Percentiles rank a stretch among this genome's conserved stretches.
Conservation (phyloP, 2,888 invertebrate genomes). For the Ephialtes manifestator region DNA sequence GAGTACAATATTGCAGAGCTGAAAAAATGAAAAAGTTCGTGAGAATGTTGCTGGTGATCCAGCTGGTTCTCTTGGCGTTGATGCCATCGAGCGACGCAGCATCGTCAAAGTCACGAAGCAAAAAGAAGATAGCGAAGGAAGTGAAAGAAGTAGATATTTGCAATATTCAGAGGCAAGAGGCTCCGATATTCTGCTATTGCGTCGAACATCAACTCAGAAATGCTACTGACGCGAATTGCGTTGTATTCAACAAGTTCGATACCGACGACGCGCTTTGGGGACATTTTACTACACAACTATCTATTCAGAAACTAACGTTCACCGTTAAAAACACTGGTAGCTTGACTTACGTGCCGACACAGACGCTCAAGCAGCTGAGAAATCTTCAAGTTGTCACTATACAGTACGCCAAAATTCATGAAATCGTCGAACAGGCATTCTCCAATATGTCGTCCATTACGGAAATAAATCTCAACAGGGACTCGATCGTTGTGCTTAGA, state of each 20-base stretch:
- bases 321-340: conserved; percentile 91
- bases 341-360: conserved; percentile 91
- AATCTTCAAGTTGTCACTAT: conserved; percentile 90
- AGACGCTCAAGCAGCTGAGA: conserved; percentile 89
- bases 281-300: conserved; percentile 91
- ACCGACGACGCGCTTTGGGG: conserved; percentile 92
- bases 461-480: conserved; percentile 90
- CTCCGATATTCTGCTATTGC: conserved; percentile 91
- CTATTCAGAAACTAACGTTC: conserved; percentile 90
- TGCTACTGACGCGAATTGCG: conserved; percentile 92
- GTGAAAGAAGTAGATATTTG: conserved; percentile 87
- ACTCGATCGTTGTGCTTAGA: conserved; percentile 90
- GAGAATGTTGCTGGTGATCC: conserved; percentile 58
- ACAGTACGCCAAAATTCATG: conserved; percentile 91
- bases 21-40: conserved; percentile 65
- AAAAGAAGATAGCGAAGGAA: conserved; percentile 77
- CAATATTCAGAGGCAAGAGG: conserved; percentile 87
- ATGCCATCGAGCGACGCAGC: conserved; percentile 64
- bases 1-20: conserved; percentile 22
- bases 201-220: conserved; percentile 86
- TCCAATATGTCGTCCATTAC: conserved; percentile 91
- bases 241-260: conserved; percentile 91
- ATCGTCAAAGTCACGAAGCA: conserved; percentile 74
- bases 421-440: conserved; percentile 91
- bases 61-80: conserved; percentile 65